Conservation (phyloP, 2,888 invertebrate species). For the Drosophila antonietae region DNA sequence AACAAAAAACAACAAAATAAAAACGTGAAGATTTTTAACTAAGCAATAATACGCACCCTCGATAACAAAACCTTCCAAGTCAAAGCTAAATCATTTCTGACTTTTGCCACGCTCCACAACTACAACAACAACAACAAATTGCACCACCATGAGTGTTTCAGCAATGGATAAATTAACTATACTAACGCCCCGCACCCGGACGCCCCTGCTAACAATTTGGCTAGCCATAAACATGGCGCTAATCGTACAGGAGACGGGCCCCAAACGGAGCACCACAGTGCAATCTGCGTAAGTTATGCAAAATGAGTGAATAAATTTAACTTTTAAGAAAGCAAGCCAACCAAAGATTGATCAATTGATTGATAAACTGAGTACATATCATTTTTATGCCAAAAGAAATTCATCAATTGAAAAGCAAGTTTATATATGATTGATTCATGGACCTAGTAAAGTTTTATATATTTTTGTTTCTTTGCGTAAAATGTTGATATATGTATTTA, state of each 20-base stretch:
- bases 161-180: slow-evolving; percentile 80
- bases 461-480: too few species aligned
- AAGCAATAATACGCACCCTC: slow-evolving; percentile 55
- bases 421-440: too few species aligned
- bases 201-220: slow-evolving; percentile 84
- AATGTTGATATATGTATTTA: not conserved
- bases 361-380: not conserved
- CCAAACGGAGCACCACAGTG: slow-evolving; percentile 82
- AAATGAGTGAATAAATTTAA: not conserved
- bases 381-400: not conserved
- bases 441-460: too few species aligned
- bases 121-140: slow-evolving; percentile 31
- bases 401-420: too few species aligned
- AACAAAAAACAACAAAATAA: slow-evolving; percentile 10
- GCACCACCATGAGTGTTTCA: slow-evolving; percentile 83
- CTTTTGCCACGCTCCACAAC: slow-evolving; percentile 39
- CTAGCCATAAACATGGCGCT: slow-evolving; percentile 84
- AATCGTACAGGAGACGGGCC: slow-evolving; percentile 83
- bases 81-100: slow-evolving; percentile 17
- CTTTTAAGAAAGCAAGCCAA: too few species aligned
- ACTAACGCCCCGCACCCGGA: slow-evolving; percentile 81
- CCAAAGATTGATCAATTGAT: not conserved
- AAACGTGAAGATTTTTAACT: slow-evolving; percentile 51
- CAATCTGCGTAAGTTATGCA: slow-evolving; percentile 84
- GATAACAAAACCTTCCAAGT: slow-evolving; percentile 39